Percentiles rank a stretch among this genome's conserved stretches.
Conservation (phyloP, 2,888 invertebrate species). For the Hypomecis punctinalis region DNA sequence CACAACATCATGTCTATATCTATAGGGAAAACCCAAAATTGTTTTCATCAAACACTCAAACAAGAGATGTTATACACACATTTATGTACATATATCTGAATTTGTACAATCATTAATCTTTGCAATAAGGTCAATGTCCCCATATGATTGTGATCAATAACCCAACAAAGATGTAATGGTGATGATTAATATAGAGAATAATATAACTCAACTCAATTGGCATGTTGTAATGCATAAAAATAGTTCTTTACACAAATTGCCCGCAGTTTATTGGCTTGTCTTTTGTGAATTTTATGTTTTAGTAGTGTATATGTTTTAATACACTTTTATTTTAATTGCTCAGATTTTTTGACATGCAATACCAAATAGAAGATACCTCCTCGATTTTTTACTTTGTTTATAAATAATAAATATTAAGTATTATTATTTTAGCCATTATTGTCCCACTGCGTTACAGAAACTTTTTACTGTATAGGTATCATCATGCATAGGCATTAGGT, state of each 20-base stretch:
- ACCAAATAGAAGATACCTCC: too few relatives aligned
- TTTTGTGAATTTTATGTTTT: neutral
- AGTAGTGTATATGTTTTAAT: too few relatives aligned
- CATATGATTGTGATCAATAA: slow-evolving; percentile 12
- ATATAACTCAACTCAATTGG: slow-evolving; percentile 9
- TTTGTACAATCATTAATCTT: neutral
- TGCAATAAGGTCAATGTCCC: slow-evolving; percentile 9
- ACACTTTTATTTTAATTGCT: too few relatives aligned
- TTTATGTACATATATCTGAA: slow-evolving; percentile 1
- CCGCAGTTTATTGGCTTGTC: neutral
- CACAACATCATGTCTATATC: neutral
- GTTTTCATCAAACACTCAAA: too few relatives aligned
- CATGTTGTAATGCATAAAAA: slow-evolving; percentile 9
- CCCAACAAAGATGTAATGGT: neutral
- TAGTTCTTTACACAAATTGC: slow-evolving; percentile 4
- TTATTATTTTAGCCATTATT: too few relatives aligned
- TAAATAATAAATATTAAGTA: too few relatives aligned
- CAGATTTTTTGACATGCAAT: too few relatives aligned
- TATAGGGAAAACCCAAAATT: neutral
- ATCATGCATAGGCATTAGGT: too few relatives aligned
- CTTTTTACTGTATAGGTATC: too few relatives aligned
- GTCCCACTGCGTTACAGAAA: too few relatives aligned
- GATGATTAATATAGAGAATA: slow-evolving; percentile 10
- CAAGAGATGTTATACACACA: too few relatives aligned
- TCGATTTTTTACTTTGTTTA: too few relatives aligned